Percentiles rank a stretch among this genome's conserved stretches.
These are phyloP conservation scores for Tiliacea aurago DNA, from an alignment of 2,888 invertebrate species.

Conservation along the genomic window DNA sequence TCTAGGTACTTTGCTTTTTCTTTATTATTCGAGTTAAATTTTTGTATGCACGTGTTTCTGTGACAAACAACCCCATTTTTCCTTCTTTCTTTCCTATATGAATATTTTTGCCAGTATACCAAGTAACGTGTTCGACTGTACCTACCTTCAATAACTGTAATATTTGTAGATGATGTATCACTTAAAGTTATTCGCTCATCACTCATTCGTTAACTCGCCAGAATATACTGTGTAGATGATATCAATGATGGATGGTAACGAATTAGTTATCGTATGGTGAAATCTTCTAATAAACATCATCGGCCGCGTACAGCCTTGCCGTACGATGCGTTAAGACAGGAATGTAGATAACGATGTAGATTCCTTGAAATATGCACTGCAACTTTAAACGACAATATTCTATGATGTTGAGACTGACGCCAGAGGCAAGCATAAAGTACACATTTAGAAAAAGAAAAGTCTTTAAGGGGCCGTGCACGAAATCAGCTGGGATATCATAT, in stretches of 20 bases:
- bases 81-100: not conserved
- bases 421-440: no score
- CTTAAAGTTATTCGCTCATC: constrained; percentile 20
- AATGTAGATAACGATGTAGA: no score
- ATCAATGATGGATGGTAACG: constrained; percentile 8
- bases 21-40: no score
- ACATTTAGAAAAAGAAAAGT: no score
- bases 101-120: not conserved
- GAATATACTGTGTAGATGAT: not conserved
- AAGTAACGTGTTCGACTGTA: not conserved
- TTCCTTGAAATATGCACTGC: no score
- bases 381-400: no score
- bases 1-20: no score
- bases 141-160: not conserved
- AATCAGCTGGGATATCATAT: no score
- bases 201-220: not conserved
- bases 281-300: not conserved
- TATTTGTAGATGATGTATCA: not conserved
- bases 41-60: not conserved
- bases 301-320: not conserved
- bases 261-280: not conserved
- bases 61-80: not conserved
- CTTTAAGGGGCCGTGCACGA: no score
- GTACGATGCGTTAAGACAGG: not conserved
- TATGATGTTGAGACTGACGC: no score